These are phyloP conservation scores for Actias luna DNA, from an alignment of 2,888 invertebrate genomes.

Conservation along the genomic window DNA sequence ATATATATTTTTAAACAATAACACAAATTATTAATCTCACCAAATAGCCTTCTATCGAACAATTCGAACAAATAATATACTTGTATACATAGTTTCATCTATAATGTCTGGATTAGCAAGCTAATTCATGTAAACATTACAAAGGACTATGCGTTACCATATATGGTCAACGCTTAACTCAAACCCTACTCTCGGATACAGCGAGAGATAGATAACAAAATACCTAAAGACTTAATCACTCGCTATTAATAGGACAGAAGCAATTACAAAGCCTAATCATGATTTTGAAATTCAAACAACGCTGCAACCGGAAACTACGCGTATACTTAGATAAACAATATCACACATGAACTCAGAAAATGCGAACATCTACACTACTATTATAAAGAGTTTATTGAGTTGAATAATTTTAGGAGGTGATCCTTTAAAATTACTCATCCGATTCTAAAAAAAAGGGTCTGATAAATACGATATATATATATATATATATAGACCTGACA, in stretches of 20 bases:
- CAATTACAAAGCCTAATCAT: constrained; percentile 7
- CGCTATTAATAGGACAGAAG: not conserved
- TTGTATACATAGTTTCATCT: not conserved
- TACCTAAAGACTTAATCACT: constrained; percentile 5
- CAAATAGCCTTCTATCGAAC: not conserved
- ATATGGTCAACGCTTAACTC: not conserved
- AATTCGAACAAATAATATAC: not conserved
- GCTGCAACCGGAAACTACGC: not conserved
- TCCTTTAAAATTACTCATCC: too few species aligned
- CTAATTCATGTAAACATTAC: not conserved
- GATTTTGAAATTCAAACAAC: constrained; percentile 1
- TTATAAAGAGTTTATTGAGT: too few species aligned
- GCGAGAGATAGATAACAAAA: not conserved
- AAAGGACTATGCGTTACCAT: not conserved
- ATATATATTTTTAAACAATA: not conserved
- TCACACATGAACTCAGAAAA: not conserved
- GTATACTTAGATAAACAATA: not conserved
- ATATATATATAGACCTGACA: too few species aligned
- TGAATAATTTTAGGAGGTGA: too few species aligned
- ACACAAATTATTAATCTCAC: not conserved
- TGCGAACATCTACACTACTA: too few species aligned
- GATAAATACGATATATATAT: too few species aligned
- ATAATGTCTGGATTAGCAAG: not conserved
- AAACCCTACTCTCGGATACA: not conserved
- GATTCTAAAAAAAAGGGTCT: too few species aligned